Evolutionary conservation across 2,888 invertebrate genomes (phyloP), one percentile per base, ranked within the genome.

Genomic region (Desoria tigrina): DNA sequence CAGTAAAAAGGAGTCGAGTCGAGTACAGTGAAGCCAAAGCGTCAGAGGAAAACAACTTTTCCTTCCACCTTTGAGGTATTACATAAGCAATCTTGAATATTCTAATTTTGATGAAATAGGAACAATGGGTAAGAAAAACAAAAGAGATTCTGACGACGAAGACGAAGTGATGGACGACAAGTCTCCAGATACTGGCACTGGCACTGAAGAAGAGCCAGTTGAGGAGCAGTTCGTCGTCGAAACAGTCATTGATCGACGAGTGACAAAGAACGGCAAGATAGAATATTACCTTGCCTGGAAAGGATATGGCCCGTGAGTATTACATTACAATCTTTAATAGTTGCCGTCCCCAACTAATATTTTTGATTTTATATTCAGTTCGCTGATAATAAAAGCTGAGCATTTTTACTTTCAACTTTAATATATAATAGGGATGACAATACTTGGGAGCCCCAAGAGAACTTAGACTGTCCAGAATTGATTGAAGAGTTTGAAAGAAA

Each of bases 401-500:
- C 16, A 39, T 11, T 39, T 39, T 39, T 9, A 39, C 16, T 39
- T 39, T 21, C 32, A 11, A 32, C 16, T 45, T 45, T 6, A 3
- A 11, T 18, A 45, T 65, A 21, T 63, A 69, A 42, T 65, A 79
- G 79, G 78, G 89, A 88, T 50, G 95, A 96, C 77, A 96, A 96
- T 78, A 95, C 95, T 2, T 96, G 96, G 96, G 96, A 96, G 28
- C 96, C 96, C 0, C 91, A 91, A 76, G 92, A 92, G 77, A 93
- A 94, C 78, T 83, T 95, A 1, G 94, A 94, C 78, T 95, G 94
- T 79, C 94, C 94, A 0, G 92, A 91, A 77, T 82, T 93, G 49
- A 92, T 93, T 73, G 86, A 0, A n/a, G 49, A 58, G 28, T 94
- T 90, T 80, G 94, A 95, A 80, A 90, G 90, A 16, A 88, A 88